Conservation (phyloP, 1,140 invertebrate genomes). For the Frieseomelitta varia region DNA sequence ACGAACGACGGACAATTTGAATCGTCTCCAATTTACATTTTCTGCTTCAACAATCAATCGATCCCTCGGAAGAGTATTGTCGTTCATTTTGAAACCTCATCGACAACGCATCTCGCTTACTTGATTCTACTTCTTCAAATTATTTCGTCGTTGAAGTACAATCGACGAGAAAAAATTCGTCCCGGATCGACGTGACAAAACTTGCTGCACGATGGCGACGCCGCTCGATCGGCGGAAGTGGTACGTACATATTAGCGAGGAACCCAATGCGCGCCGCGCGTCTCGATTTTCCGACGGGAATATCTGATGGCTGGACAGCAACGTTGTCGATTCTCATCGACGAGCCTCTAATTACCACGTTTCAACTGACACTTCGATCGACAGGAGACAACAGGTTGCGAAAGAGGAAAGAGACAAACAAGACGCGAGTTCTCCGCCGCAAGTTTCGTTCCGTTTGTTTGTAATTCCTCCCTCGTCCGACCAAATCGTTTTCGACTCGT, state of each 20-base stretch:
- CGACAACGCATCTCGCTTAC: too few relatives aligned
- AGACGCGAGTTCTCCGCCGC: not conserved
- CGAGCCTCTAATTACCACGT: constrained; percentile 17
- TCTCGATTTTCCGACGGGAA: not conserved
- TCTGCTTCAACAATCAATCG: too few relatives aligned
- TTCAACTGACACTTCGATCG: constrained; percentile 8
- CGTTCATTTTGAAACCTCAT: too few relatives aligned
- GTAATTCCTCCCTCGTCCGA: not conserved
- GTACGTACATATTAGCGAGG: not conserved
- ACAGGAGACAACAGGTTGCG: constrained; percentile 34
- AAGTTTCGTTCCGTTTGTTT: not conserved
- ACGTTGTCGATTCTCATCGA: not conserved
- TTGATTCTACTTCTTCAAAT: not conserved
- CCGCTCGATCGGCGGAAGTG: not conserved
- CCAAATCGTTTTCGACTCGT: constrained; percentile 10
- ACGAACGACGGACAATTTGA: not conserved
- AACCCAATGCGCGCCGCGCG: not conserved
- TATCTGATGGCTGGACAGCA: not conserved
- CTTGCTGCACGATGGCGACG: not conserved
- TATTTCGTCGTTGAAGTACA: not conserved
- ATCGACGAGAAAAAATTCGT: not conserved
- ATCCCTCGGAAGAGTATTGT: too few relatives aligned
- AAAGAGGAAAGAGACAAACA: not conserved
- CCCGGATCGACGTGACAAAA: not conserved
- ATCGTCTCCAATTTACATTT: not conserved